Evolutionary conservation across 2,888 invertebrate species (phyloP).

Genomic region (Hypena proboscidalis): DNA sequence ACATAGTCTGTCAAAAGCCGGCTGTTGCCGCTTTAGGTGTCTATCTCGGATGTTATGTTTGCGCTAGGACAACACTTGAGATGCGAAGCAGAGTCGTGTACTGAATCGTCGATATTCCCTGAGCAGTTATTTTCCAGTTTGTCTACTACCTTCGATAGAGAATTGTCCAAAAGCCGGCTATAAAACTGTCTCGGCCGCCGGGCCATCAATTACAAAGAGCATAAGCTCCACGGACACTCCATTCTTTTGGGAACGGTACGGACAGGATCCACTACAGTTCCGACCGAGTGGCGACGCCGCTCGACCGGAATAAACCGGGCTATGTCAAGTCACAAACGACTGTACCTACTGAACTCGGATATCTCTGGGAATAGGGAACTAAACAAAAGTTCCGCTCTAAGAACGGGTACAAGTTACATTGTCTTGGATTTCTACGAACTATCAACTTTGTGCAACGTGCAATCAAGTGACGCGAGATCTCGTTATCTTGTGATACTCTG

Average conservation of each 20-base stretch:
- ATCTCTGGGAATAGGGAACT: slow-evolving; percentile 25
- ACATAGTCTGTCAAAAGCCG: too few species aligned
- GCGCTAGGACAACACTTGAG: slow-evolving; percentile 9
- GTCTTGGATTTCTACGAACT: slow-evolving; percentile 5
- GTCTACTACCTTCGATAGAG: slow-evolving; percentile 25
- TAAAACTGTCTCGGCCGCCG: slow-evolving; percentile 39
- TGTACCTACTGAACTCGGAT: slow-evolving; percentile 28
- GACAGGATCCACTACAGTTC: slow-evolving; percentile 40
- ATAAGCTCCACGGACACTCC: slow-evolving; percentile 40
- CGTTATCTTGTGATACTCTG: slow-evolving; percentile 9
- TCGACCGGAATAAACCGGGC: slow-evolving; percentile 32
- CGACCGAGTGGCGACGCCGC: slow-evolving; percentile 18
- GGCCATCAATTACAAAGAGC: slow-evolving; percentile 43
- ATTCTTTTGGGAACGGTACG: slow-evolving; percentile 32
- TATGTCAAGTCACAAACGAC: slow-evolving; percentile 22
- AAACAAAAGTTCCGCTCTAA: slow-evolving; percentile 23
- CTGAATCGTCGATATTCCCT: slow-evolving; percentile 18
- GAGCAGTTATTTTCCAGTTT: slow-evolving; percentile 23
- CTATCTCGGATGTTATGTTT: too few species aligned
- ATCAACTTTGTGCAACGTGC: slow-evolving; percentile 23
- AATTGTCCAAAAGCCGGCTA: slow-evolving; percentile 36
- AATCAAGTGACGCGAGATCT: slow-evolving; percentile 18
- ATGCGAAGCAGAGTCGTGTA: slow-evolving; percentile 11
- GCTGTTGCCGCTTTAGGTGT: too few species aligned
- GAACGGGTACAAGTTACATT: slow-evolving; percentile 23